Base-by-base conservation (phyloP, 2,113 vertebrate genomes). In the Bufo bufo region DNA sequence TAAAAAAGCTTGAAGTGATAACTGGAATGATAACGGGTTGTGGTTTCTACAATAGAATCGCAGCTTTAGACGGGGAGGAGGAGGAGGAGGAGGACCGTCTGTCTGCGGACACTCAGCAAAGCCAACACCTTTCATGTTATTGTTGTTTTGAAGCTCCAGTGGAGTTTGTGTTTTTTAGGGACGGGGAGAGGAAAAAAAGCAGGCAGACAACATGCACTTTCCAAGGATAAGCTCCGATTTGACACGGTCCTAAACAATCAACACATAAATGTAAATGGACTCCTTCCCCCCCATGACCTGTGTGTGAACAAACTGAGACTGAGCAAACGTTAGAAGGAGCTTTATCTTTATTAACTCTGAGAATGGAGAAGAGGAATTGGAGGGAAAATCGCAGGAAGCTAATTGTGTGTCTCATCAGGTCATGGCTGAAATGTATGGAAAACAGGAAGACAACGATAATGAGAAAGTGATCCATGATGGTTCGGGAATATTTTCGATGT, bases 101-200 rank as follows among this genome's bases (percentile, higher is more conserved):
- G 45, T 78, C 91, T 91, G 58, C 89, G 91, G 92, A 89, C 90
- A 90, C 86, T 93, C 89, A 78, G 90, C 90, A 93, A 94, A 94
- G 91, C 92, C 91, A 93, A 93, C 90, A 92, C 90, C 92, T 94
- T 93, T 94, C 93, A 93, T 93, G 90, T 94, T 81, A 72, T 81
- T 93, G 91, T 90, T 93, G 90, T 93, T 93, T 92, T 93, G 93
- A 95, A 92, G 94, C 92, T 85, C 10, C 72, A 90, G 61, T 87
- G 80, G 81, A 89, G 90, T 91, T 86, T 90, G 87, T 82, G 90
- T 91, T 89, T 80, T 87, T 87, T 43, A 79, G 66, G 65, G 17
- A 75, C 33, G 86, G 69, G 69, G n/a, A n/a, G 69, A 33, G 69
- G 33, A 58, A 13, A 4, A 79, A 14, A 82, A 74, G 56, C 9